These are phyloP conservation scores for Sebastes baramenuke DNA, from an alignment of 2,797 vertebrate genomes.

Conservation along the genomic window DNA sequence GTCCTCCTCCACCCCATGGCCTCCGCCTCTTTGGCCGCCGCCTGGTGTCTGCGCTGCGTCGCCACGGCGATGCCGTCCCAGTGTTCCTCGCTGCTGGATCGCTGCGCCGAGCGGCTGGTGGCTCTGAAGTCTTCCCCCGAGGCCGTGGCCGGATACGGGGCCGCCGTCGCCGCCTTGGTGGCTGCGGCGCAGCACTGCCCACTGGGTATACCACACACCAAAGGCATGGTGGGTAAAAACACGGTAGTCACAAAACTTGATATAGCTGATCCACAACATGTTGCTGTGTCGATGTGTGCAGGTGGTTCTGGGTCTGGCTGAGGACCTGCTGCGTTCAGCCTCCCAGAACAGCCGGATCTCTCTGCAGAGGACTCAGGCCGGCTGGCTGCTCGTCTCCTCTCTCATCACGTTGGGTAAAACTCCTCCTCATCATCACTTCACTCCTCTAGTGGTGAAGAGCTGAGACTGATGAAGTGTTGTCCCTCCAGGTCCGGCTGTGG, in stretches of 20 bases:
- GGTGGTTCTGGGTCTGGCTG: slow-evolving; percentile 88
- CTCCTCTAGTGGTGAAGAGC: no score
- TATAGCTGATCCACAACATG: not conserved
- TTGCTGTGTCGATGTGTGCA: slow-evolving; percentile 55
- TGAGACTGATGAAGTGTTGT: not conserved
- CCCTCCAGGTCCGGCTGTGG: slow-evolving; percentile 86
- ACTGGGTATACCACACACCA: slow-evolving; percentile 92
- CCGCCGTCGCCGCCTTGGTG: slow-evolving; percentile 88
- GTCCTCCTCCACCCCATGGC: slow-evolving; percentile 85
- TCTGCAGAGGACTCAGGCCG: slow-evolving; percentile 89
- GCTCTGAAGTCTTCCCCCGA: slow-evolving; percentile 88
- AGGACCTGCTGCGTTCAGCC: slow-evolving; percentile 91
- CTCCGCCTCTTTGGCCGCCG: slow-evolving; percentile 87
- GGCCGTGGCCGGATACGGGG: slow-evolving; percentile 90
- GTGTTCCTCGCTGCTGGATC: slow-evolving; percentile 85
- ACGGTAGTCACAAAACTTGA: no score
- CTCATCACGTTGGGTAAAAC: slow-evolving; percentile 89
- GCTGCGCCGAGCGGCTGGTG: slow-evolving; percentile 86
- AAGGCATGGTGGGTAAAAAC: slow-evolving; percentile 85
- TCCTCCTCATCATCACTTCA: no score
- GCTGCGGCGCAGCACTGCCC: slow-evolving; percentile 89
- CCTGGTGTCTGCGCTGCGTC: slow-evolving; percentile 91
- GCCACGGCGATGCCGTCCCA: slow-evolving; percentile 87
- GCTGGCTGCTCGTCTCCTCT: slow-evolving; percentile 90
- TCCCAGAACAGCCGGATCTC: slow-evolving; percentile 91